Evolutionary conservation across 2,113 vertebrate species (phyloP), one percentile per base, ranked within the genome.

Genomic region (Coptodon bakossiorum): DNA sequence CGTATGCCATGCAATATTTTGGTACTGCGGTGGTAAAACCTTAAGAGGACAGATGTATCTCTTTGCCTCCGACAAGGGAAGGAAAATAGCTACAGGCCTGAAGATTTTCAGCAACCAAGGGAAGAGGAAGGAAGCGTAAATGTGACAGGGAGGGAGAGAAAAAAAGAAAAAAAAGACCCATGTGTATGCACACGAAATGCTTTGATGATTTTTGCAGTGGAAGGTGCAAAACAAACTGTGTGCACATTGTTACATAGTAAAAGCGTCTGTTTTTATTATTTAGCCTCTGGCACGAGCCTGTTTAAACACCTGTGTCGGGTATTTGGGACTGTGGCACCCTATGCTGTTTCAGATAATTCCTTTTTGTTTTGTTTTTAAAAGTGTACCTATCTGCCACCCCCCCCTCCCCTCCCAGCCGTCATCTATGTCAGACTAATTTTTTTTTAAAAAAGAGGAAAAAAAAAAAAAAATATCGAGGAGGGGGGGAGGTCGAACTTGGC

Each of bases 311-410:
- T 82, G 84, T 29, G 31, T 84, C 88, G 68, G 86, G 88, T 80
- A 50, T 90, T 88, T 92, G 91, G 88, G 86, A 91, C 90, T 88
- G 89, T 92, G 94, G 92, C 83, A 89, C 89, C 88, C 84, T 88
- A 92, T 91, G 92, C 92, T 94, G 93, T 90, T 94, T 95, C 82
- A 87, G 88, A 94, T 89, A 34, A 91, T 93, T 94, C 68, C 36
- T 54, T 87, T 88, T 80, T 71, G 22, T 71, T 43, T 71, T 71
- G 22, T 45, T 71, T 71, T 43, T 71, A 14, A 71, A 73, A 71
- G 85, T 93, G 87, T 90, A 93, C 89, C 90, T 11, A 82, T 91
- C 85, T 81, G 86, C 80, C 82, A 52, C 80, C 34, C 50, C 86
- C 85, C 90, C 81, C 83, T 27, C 48, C 91, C 89, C 79, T 71